These are phyloP conservation scores for Chymomyza amoena DNA, from an alignment of 2,888 invertebrate species.

Conservation along the genomic window DNA sequence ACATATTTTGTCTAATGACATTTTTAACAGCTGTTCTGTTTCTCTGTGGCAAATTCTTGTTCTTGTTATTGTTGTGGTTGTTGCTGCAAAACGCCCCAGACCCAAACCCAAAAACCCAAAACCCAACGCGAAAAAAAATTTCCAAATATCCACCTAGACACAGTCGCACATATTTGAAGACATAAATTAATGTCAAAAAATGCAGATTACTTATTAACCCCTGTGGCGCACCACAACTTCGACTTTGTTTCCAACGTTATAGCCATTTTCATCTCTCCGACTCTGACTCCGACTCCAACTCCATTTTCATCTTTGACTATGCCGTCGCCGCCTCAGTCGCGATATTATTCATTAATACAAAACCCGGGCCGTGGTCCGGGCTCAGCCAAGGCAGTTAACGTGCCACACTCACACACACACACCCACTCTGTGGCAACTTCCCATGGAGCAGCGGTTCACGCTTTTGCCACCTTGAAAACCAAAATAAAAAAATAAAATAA, in stretches of 20 bases:
- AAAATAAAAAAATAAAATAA: neutral
- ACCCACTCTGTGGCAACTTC: conserved; percentile 3
- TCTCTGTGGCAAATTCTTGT: conserved; percentile 33
- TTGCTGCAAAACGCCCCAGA: neutral
- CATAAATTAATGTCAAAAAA: conserved; percentile 78
- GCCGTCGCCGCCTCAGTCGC: conserved; percentile 53
- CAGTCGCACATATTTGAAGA: conserved; percentile 67
- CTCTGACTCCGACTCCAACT: neutral
- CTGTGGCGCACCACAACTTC: conserved; percentile 70
- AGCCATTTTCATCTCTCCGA: neutral
- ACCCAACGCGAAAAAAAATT: neutral
- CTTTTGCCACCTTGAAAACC: conserved; percentile 1
- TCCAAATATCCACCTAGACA: neutral
- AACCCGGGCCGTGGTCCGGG: conserved; percentile 37
- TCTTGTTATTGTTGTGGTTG: too few relatives aligned
- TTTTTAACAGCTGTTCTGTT: conserved; percentile 67
- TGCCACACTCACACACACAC: conserved; percentile 14
- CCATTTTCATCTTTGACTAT: neutral
- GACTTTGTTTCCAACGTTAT: neutral
- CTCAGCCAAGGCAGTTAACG: conserved; percentile 36
- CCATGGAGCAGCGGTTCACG: neutral
- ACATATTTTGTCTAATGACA: conserved; percentile 57
- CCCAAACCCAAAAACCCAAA: neutral
- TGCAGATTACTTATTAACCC: conserved; percentile 78
- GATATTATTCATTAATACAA: conserved; percentile 77